A percentile compares a stretch with the other conserved stretches of the same genome.
Evolutionary conservation across 2,797 vertebrate species (phyloP).

Genomic region (Enteromius unitaeniatus): DNA sequence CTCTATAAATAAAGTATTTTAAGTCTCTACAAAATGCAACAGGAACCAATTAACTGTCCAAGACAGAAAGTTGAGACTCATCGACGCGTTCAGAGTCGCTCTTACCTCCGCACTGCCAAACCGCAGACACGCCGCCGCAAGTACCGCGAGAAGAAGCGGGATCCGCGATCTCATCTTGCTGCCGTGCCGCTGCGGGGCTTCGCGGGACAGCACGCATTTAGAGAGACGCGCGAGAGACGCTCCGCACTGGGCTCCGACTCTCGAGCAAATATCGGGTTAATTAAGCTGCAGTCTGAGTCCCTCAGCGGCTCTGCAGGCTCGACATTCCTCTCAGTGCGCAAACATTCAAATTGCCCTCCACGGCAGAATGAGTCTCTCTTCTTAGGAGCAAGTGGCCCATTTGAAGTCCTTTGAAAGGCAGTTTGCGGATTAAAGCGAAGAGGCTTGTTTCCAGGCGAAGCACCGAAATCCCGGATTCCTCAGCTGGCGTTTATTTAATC

Average conservation of each 20-base stretch:
- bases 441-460: conserved; percentile 16
- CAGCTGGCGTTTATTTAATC: background rate
- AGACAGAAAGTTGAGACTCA: background rate
- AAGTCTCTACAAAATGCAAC: background rate
- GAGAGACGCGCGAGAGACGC: conserved; percentile 71
- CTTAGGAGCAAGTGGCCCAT: conserved; percentile 41
- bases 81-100: background rate
- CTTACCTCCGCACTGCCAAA: conserved; percentile 77
- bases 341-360: conserved; percentile 49
- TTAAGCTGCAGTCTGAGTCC: conserved; percentile 13
- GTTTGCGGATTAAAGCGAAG: conserved; percentile 18
- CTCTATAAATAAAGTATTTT: background rate
- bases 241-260: conserved; percentile 71
- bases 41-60: background rate
- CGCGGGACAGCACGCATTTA: conserved; percentile 80
- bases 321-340: conserved; percentile 40
- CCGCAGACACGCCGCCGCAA: conserved; percentile 74
- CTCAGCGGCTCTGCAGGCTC: conserved; percentile 43
- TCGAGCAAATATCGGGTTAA: conserved; percentile 44
- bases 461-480: conserved; percentile 21
- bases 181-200: conserved; percentile 74
- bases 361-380: conserved; percentile 39
- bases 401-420: conserved; percentile 42
- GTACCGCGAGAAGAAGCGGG: conserved; percentile 78
- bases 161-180: conserved; percentile 82